Percentiles rank a stretch among this genome's conserved stretches.
phyloP scores from a whole-genome alignment of 2,113 vertebrate species.

The Ochotona princeps region DNA sequence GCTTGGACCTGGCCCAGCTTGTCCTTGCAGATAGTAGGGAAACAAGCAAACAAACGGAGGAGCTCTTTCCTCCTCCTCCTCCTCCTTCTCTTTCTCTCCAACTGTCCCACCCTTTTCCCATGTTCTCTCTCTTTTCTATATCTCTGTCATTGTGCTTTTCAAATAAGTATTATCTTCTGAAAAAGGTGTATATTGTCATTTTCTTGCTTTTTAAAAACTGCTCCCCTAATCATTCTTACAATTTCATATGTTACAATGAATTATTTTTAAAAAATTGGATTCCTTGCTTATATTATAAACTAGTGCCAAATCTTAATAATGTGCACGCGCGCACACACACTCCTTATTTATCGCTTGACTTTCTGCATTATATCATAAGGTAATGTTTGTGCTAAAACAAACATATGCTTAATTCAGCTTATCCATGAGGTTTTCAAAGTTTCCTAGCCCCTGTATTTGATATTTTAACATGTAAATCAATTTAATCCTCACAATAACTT shows the following conservation, averaged over 20 bases:
- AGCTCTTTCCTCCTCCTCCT: too few relatives aligned
- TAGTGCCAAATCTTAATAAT: neutral
- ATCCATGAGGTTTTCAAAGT: too few relatives aligned
- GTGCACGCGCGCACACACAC: neutral
- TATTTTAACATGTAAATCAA: neutral
- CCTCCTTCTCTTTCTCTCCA: too few relatives aligned
- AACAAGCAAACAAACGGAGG: too few relatives aligned
- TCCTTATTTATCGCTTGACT: neutral
- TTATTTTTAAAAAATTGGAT: slow-evolving; percentile 6
- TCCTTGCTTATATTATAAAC: neutral
- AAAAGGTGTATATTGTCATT: neutral
- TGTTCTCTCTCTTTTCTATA: too few relatives aligned
- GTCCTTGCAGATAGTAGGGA: too few relatives aligned
- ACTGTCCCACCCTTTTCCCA: too few relatives aligned
- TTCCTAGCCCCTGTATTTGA: neutral
- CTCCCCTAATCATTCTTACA: neutral
- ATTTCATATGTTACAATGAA: neutral
- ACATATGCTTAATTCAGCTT: too few relatives aligned
- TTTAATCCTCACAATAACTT: neutral
- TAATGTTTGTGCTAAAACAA: too few relatives aligned
- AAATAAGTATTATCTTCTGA: too few relatives aligned
- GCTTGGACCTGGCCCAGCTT: too few relatives aligned
- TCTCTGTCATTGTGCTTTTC: too few relatives aligned
- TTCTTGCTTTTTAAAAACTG: neutral
- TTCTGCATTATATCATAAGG: neutral